Conservation (phyloP, 1,140 invertebrate species). For the Trichonephila clavipes region DNA sequence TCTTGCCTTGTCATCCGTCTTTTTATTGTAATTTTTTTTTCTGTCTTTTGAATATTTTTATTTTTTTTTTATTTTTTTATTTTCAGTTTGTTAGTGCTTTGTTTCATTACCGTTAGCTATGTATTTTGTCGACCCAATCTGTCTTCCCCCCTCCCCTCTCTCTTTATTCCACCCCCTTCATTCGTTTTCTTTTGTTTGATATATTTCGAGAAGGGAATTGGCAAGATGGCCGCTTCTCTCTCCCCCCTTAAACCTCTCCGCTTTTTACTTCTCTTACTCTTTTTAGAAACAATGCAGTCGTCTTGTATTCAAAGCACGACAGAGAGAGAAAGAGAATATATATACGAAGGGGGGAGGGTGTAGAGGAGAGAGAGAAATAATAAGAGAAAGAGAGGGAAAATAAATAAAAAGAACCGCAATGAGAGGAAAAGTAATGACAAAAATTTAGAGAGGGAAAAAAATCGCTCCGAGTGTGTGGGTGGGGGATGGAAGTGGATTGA, state of each 20-base stretch:
- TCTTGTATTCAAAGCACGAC: constrained; percentile 71
- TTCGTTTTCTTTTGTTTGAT: constrained; percentile 67
- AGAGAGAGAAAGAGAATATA: constrained; percentile 35
- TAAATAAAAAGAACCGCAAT: constrained; percentile 66
- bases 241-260: background rate
- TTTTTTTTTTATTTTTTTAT: background rate
- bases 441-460: constrained; percentile 60
- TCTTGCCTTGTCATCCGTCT: constrained; percentile 69
- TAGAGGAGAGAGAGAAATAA: constrained; percentile 5
- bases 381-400: constrained; percentile 39
- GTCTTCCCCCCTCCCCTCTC: background rate
- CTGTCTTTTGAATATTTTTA: constrained; percentile 35
- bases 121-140: constrained; percentile 65
- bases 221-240: constrained; percentile 54
- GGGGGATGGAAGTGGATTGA: constrained; percentile 56
- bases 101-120: constrained; percentile 75
- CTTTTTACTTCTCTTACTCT: background rate
- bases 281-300: constrained; percentile 68
- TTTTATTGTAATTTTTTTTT: constrained; percentile 53
- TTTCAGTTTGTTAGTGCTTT: constrained; percentile 69
- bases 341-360: constrained; percentile 19
- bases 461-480: constrained; percentile 12
- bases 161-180: constrained; percentile 10
- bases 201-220: constrained; percentile 60
- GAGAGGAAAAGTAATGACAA: constrained; percentile 69